Percentiles rank a stretch among this genome's conserved stretches.
phyloP scores from a whole-genome alignment of 2,888 invertebrate species.

The Dyspetes luteomarginatus region DNA sequence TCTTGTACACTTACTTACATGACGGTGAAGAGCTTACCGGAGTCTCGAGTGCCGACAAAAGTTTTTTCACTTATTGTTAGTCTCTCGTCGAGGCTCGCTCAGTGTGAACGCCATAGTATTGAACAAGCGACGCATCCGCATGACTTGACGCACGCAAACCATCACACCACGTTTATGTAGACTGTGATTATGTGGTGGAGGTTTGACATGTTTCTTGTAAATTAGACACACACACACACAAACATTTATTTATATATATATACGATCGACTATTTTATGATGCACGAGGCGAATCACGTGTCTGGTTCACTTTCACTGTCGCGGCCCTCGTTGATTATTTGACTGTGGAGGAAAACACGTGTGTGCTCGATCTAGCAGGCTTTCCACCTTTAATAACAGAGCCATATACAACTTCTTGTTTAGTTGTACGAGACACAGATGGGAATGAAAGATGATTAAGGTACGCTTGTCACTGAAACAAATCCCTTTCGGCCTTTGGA shows the following conservation, averaged over 20 bases:
- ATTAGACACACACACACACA: neutral
- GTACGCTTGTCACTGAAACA: neutral
- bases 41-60: too few species aligned
- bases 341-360: slow-evolving; percentile 26
- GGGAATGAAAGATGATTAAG: neutral
- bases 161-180: neutral
- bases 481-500: neutral
- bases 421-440: neutral
- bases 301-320: slow-evolving; percentile 65
- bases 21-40: too few species aligned
- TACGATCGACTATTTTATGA: slow-evolving; percentile 10
- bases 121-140: too few species aligned
- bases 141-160: neutral
- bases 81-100: too few species aligned
- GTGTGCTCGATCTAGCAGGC: slow-evolving; percentile 40
- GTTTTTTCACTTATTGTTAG: too few species aligned
- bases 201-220: neutral
- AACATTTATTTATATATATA: too few species aligned
- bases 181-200: slow-evolving; percentile 9
- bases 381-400: slow-evolving; percentile 36
- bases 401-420: too few species aligned
- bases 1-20: neutral
- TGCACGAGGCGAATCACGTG: slow-evolving; percentile 63
- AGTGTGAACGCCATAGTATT: too few species aligned
- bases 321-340: slow-evolving; percentile 45